Evolutionary conservation across 1,140 invertebrate species (phyloP).

Genomic region (Drosophila baimaii): DNA sequence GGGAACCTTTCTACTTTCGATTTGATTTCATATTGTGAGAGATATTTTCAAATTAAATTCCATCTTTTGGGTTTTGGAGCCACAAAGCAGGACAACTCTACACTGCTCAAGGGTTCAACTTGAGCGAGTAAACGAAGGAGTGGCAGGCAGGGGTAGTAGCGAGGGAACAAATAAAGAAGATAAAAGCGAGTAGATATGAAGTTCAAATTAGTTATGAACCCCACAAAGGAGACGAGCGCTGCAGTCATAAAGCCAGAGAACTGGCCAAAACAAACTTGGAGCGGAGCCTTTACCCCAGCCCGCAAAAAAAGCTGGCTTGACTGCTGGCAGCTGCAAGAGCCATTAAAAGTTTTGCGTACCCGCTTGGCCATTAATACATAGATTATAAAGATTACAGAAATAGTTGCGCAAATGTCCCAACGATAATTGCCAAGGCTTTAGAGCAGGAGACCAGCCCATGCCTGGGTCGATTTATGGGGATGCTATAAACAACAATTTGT

Average conservation of each 20-base stretch:
- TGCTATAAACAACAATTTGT: conserved; percentile 8
- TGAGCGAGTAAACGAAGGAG: conserved; percentile 21
- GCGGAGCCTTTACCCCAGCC: conserved; percentile 38
- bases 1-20: conserved; percentile 22
- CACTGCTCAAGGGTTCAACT: conserved; percentile 18
- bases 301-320: conserved; percentile 47
- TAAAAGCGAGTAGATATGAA: conserved; percentile 66
- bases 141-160: conserved; percentile 9
- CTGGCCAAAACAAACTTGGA: conserved; percentile 61
- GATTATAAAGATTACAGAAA: conserved; percentile 75
- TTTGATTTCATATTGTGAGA: conserved; percentile 60
- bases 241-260: conserved; percentile 38
- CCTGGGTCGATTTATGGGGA: not conserved
- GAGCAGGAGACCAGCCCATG: not conserved
- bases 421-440: conserved; percentile 65
- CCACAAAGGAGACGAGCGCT: conserved; percentile 54
- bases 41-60: conserved; percentile 70
- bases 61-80: conserved; percentile 37
- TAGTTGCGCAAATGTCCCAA: conserved; percentile 68
- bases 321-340: conserved; percentile 72
- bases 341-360: conserved; percentile 77
- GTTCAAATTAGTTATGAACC: conserved; percentile 80
- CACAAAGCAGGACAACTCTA: conserved; percentile 10
- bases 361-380: conserved; percentile 67
- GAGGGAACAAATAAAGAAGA: conserved; percentile 55